Evolutionary conservation across 2,888 invertebrate genomes (phyloP).

Genomic region (Chromoteleia sp.): DNA sequence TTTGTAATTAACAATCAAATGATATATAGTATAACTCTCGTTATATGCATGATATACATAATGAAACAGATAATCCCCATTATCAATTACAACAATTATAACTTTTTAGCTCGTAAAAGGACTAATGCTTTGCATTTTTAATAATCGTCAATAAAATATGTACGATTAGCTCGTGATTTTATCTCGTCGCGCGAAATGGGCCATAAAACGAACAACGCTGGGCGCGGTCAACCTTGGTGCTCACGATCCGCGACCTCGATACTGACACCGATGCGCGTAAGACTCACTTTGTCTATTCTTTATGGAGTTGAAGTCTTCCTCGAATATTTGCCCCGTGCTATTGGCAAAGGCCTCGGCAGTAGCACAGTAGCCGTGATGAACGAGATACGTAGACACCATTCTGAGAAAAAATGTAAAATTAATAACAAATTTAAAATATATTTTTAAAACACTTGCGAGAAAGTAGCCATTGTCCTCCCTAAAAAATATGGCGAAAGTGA

Average conservation of each 20-base stretch:
- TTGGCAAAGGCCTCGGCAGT: conserved; percentile 98
- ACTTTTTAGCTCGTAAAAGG: neutral
- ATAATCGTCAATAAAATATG: conserved; percentile 37
- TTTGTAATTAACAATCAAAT: too few species aligned
- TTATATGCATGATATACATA: neutral
- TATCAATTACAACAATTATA: neutral
- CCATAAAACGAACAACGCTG: conserved; percentile 43
- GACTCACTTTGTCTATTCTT: conserved; percentile 97
- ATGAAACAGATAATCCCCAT: neutral
- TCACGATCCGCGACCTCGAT: conserved; percentile 42
- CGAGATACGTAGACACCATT: conserved; percentile 98
- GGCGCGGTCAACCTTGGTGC: conserved; percentile 59
- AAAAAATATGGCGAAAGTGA: too few species aligned
- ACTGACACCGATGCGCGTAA: conserved; percentile 20
- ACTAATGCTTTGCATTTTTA: neutral
- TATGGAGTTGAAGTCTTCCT: conserved; percentile 96
- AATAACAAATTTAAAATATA: neutral
- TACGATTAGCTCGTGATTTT: conserved; percentile 37
- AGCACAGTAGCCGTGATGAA: conserved; percentile 98
- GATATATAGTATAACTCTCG: too few species aligned
- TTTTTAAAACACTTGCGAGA: too few species aligned
- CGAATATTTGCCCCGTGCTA: conserved; percentile 94
- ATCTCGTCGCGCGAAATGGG: conserved; percentile 45
- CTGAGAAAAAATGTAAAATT: conserved; percentile 85
- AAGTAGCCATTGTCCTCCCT: too few species aligned